Evolutionary conservation across 1,140 invertebrate genomes (phyloP).

Genomic region (Periplaneta americana): DNA sequence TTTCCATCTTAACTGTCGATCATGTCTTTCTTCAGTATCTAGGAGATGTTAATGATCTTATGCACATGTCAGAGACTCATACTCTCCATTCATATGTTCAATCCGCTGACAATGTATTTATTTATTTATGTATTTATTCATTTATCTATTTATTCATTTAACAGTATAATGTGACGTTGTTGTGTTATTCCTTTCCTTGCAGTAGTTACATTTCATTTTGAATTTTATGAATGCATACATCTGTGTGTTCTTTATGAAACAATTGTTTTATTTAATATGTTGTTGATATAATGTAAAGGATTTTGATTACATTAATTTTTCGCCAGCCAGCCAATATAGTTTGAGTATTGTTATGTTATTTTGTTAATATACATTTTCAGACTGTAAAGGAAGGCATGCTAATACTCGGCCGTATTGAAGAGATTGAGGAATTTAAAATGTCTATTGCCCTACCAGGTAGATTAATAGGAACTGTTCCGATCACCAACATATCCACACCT

Average conservation of each 20-base stretch:
- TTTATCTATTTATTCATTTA: too few relatives aligned
- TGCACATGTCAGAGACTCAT: too few relatives aligned
- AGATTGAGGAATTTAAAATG: neutral
- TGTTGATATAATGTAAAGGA: too few relatives aligned
- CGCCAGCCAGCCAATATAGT: neutral
- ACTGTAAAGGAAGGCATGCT: neutral
- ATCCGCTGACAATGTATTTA: too few relatives aligned
- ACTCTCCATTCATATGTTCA: too few relatives aligned
- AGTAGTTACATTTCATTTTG: neutral
- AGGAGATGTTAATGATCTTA: too few relatives aligned
- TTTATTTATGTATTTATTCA: too few relatives aligned
- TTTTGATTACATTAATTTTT: too few relatives aligned
- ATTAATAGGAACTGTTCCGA: neutral
- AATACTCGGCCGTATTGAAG: neutral
- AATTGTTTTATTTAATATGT: neutral
- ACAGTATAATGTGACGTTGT: too few relatives aligned
- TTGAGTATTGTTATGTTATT: neutral
- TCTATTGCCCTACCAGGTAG: neutral
- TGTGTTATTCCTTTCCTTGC: neutral
- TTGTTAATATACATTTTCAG: neutral
- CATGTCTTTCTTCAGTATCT: too few relatives aligned
- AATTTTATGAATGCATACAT: neutral
- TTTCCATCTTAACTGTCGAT: too few relatives aligned
- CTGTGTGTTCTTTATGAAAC: neutral
- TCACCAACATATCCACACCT: neutral